Evolutionary conservation across 1,140 invertebrate genomes (phyloP), one percentile per base, ranked within the genome.

Genomic region (Campoletis sonorensis): DNA sequence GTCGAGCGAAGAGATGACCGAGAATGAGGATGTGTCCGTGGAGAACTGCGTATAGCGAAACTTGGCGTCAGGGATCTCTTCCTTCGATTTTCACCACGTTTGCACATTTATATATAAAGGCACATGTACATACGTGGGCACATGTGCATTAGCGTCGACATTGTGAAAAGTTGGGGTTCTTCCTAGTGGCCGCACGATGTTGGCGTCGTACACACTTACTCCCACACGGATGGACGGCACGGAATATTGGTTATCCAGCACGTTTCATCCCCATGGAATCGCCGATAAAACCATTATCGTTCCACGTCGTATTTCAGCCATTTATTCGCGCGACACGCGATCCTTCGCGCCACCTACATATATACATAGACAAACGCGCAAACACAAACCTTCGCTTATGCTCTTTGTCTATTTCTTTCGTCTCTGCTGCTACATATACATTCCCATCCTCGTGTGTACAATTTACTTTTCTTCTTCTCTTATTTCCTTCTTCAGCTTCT

Each of bases 211-310:
- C 71, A 76, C 72, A 51, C 40, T 45, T 11, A 45, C 40, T 45
- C 11, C 40, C 30, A 30, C 45, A 79, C 23, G 27, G 40, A 76
- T 49, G 58, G 33, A 68, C 45, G 68, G 58, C 79, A 76, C 71
- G 77, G 79, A 80, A 83, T 85, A 85, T 84, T 80, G 80, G 84
- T 86, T 84, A 84, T 84, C 80, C 79, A 80, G 80, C 78, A 83
- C 61, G 81, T 82, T 84, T 71, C 79, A 78, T 82, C 79, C 79
- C 78, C 67, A 79, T 70, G 61, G 58, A 82, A 86, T 83, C 67
- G 54, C 67, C 80, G 81, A 86, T 86, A 86, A 85, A 86, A 85
- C 83, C 81, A 82, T 86, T 84, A 86, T 84, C 78, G 80, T 80
- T 80, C 64, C 72, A 80, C 71, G 77, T 83, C 76, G 79, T 79